A percentile compares a stretch with the other conserved stretches of the same genome.
Evolutionary conservation across 2,113 vertebrate species (phyloP).

Genomic region (Romanogobio albipinnatus): DNA sequence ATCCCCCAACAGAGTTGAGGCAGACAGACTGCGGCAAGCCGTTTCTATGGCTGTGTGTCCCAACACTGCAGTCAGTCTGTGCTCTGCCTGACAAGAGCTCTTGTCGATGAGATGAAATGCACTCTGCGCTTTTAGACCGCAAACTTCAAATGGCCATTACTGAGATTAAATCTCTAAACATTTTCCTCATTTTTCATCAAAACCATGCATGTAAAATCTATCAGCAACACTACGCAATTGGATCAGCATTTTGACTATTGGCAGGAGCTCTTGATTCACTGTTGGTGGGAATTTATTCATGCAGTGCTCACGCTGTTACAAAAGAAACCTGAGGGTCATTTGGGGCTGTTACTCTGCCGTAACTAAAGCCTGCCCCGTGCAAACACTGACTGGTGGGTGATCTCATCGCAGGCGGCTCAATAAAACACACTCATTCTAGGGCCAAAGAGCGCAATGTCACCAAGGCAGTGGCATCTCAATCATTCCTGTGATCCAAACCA

Average conservation of each 20-base stretch:
- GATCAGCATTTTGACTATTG: background rate
- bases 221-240: conserved; percentile 29
- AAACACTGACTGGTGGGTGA: conserved; percentile 58
- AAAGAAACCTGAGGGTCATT: conserved; percentile 26
- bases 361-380: background rate
- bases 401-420: conserved; percentile 70
- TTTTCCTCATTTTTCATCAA: conserved; percentile 27
- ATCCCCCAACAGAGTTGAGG: background rate
- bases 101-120: conserved; percentile 40
- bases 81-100: conserved; percentile 35
- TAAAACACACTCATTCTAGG: conserved; percentile 68
- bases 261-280: conserved; percentile 37
- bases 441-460: conserved; percentile 62
- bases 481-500: conserved; percentile 64
- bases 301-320: conserved; percentile 19
- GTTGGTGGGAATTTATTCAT: conserved; percentile 19
- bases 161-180: conserved; percentile 32
- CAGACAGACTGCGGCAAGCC: conserved; percentile 3
- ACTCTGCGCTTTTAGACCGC: conserved; percentile 33
- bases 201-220: conserved; percentile 14
- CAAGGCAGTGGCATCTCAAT: conserved; percentile 67
- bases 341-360: conserved; percentile 22
- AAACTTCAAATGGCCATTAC: conserved; percentile 44
- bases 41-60: background rate
- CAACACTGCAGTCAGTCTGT: conserved; percentile 21